phyloP scores from a whole-genome alignment of 2,113 vertebrate species.

The Pelodiscus sinensis region DNA sequence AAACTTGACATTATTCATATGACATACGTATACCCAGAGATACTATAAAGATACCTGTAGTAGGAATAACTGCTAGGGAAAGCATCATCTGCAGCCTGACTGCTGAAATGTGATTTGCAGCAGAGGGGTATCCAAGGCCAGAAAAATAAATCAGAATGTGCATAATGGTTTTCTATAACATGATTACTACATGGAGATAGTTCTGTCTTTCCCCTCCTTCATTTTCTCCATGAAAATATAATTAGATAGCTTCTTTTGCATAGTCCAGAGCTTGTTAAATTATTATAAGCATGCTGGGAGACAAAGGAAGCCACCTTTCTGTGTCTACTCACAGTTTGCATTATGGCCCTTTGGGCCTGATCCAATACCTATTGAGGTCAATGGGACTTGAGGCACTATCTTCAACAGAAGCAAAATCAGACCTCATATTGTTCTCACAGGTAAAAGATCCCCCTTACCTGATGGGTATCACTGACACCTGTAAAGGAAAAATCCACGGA shows the following conservation, averaged over 20 bases:
- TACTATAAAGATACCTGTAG: neutral
- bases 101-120: neutral
- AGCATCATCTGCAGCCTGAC: neutral
- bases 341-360: neutral
- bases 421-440: neutral
- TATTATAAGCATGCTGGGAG: neutral
- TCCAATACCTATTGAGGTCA: neutral
- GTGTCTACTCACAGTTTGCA: neutral
- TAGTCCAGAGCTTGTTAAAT: neutral
- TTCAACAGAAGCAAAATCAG: neutral
- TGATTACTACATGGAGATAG: neutral
- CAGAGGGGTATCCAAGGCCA: neutral
- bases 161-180: neutral
- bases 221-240: neutral
- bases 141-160: neutral
- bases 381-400: neutral
- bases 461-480: neutral
- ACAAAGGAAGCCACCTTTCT: neutral
- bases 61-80: neutral
- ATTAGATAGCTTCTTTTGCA: neutral
- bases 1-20: neutral
- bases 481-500: neutral
- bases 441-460: neutral
- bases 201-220: neutral
- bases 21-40: neutral